Evolutionary conservation across 1,140 invertebrate species (phyloP).

Genomic region (Nebria ingens): DNA sequence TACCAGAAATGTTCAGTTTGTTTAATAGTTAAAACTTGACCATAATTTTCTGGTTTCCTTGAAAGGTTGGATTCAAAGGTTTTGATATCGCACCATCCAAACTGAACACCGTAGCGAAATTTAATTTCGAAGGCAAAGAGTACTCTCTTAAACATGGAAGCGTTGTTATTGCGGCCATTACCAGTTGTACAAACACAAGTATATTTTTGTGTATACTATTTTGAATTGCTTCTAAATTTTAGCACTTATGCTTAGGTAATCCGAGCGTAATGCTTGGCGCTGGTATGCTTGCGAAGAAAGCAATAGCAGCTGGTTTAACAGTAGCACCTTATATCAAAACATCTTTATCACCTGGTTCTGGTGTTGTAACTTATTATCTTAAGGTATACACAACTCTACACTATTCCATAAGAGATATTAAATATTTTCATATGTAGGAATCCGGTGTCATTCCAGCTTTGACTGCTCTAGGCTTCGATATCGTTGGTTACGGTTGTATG

Average conservation of each 20-base stretch:
- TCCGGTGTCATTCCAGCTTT: slow-evolving; percentile 80
- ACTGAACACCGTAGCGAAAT: slow-evolving; percentile 51
- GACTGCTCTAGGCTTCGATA: slow-evolving; percentile 80
- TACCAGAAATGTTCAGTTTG: slow-evolving; percentile 13
- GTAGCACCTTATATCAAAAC: slow-evolving; percentile 95
- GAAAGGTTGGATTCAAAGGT: slow-evolving; percentile 88
- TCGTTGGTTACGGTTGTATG: slow-evolving; percentile 97
- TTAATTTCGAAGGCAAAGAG: slow-evolving; percentile 70
- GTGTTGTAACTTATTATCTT: slow-evolving; percentile 96
- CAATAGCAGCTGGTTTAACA: slow-evolving; percentile 78
- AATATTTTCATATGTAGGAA: slow-evolving; percentile 34
- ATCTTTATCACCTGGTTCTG: slow-evolving; percentile 89
- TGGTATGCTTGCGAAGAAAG: slow-evolving; percentile 89
- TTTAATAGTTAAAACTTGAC: slow-evolving; percentile 20
- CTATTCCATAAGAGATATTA: not conserved
- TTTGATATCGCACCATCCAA: slow-evolving; percentile 70
- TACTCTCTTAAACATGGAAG: slow-evolving; percentile 85
- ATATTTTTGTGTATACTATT: not conserved
- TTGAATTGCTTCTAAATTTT: not conserved
- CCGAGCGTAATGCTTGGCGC: slow-evolving; percentile 95
- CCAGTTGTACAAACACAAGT: slow-evolving; percentile 95
- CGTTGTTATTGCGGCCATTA: slow-evolving; percentile 95
- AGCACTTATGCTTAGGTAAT: slow-evolving; percentile 44
- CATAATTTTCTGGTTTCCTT: too few species aligned
- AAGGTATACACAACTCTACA: slow-evolving; percentile 44